Evolutionary conservation across 2,888 invertebrate species (phyloP), one percentile per base, ranked within the genome.

Genomic region (Agonopterix arenella): DNA sequence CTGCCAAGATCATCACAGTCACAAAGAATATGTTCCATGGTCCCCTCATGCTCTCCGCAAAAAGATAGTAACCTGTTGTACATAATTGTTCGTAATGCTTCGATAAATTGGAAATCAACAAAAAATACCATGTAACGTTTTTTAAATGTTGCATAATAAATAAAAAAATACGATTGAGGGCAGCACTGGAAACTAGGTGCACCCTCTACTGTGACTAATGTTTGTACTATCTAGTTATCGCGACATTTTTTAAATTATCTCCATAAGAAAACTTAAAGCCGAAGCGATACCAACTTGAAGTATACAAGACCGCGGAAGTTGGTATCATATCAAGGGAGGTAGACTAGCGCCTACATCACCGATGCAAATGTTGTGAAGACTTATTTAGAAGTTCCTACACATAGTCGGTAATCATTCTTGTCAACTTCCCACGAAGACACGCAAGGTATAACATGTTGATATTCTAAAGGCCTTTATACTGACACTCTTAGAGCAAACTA

Each of bases 351-450:
- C 58, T 57, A 56, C 64, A 60, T 69, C 54, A 69, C 62, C 66
- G 75, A 82, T 83, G 81, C 80, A 84, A 86, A 86, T 83, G 77
- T 80, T 75, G 70, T 78, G 76, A 81, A 70, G 76, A 80, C 80
- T 81, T 84, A 83, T 84, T 84, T 84, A 76, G 80, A 84, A 86
- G 69, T 84, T 83, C 66, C 69, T 70, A 74, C 73, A 79, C 64
- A 70, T 59, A 70, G 62, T 70, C 68, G 65, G 73, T 82, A 84
- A 85, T 85, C 75, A 83, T 80, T 79, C 74, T 73, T 79, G 82
- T 81, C 80, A 84, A 82, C 80, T 81, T 68, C 59, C 60, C 51
- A 57, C 54, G 61, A 66, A 74, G 70, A 72, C 66, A 63, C 54
- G 64, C 57, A 49, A 60, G 56, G 49, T 52, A 59, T 18, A 48